Base-by-base conservation (phyloP, 2,888 invertebrate genomes). In the Drosophila mettleri region DNA sequence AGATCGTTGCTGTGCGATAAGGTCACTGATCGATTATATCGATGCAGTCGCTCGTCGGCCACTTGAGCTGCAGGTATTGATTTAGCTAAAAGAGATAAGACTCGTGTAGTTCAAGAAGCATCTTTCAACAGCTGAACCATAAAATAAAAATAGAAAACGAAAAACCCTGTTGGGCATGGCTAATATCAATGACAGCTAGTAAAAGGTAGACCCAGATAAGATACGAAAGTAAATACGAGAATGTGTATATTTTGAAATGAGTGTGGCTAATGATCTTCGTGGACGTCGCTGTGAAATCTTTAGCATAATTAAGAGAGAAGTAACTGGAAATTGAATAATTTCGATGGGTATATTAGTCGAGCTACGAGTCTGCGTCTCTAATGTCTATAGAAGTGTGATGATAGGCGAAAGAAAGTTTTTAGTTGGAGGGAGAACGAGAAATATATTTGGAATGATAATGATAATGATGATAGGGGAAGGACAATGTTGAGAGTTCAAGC, bases 21-120 rank as follows among this genome's bases (percentile, higher is more conserved):
- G 74, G 57, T 76, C 72, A 76, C 72, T 70, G 74, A 70, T 74
- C 74, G 72, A 54, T 70, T 54, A 43, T 41, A 69, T 36, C 70
- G 52, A 49, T 39, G 31, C 27, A 45, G 45, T 29, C 33, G 20
- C 12, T 38, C 29, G 41, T 36, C 29, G n/a, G 8, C 20, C 54
- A 65, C 55, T 66, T 53, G 76, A 54, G 24, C 31, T 57, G 74
- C 74, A 69, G 62, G 49, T 69, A 52, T 73, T 51, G 66, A 65
- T 60, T 60, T 58, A 68, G 16, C 34, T 27, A 22, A 24, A 36
- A 43, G 14, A 36, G 66, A 67, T 68, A 67, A 67, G 45, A 7
- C 10, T 22, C 20, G 43, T 29, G 38, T 52, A 52, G 55, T 66
- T 58, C 39, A 14, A 39, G 74, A 66, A 39, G 16, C 51, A 53